Base-by-base conservation (phyloP, 2,797 vertebrate genomes). In the Paramormyrops hopkinsi region DNA sequence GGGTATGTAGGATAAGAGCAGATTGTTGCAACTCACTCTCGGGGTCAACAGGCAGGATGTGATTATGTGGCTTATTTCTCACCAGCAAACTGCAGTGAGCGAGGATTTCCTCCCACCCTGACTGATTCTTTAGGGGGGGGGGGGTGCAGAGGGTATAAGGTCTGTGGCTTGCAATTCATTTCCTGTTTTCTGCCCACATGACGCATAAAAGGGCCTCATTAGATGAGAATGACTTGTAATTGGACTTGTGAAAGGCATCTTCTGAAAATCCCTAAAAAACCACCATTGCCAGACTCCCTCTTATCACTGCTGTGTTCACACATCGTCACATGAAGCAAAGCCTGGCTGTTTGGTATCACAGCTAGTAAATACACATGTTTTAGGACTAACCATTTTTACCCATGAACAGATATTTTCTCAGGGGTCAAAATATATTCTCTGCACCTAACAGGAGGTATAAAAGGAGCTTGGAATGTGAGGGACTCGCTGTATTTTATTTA, bases 21-120 rank as follows among this genome's bases (percentile, higher is more conserved):
- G 84, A 53, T 86, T 86, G 51, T 19, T 54, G 48, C 46, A 56
- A 51, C 37, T 84, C 59, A 79, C 19, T 29, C 53, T 22, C 19
- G 33, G 87, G 65, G 53, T 54, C 89, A 50, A 44, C 51, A 69
- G 29, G 46, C 89, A 88, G 89, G 89, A 90, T 88, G 53, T 86
- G 54, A 85, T 53, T 84, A 73, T 88, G 56, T 54, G 89, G 88
- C 56, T n/a, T 17, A 14, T 37, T 53, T 90, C 79, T 56, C 88
- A 51, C 79, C 59, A 73, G n/a, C 29, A 2, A 54, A 19, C 53
- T 48, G 41, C 82, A 84, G 41, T 4, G 25, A 44, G 59, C 1
- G 59, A 86, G 89, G 89, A 90, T 88, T 90, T 90, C 89, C 89
- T 86, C 37, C 87, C 56, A 48, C 73, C 48, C 69, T 14, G 25